These are phyloP conservation scores for Cyprinodon tularosa DNA, from an alignment of 2,113 vertebrate species.

Conservation along the genomic window DNA sequence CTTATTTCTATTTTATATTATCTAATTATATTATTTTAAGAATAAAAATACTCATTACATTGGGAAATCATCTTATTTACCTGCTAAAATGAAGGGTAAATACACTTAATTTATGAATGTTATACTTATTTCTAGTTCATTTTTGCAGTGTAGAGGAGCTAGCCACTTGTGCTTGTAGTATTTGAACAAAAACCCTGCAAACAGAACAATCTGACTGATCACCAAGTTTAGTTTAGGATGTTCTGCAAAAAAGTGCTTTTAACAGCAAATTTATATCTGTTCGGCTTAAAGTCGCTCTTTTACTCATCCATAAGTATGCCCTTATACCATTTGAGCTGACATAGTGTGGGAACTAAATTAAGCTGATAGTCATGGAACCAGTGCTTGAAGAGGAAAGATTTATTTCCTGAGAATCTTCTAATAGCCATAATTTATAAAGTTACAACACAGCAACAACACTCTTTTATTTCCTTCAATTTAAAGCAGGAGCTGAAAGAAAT, in stretches of 20 bases:
- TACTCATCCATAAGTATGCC: background rate
- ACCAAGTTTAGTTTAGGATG: background rate
- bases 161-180: too few species aligned
- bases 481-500: constrained; percentile 8
- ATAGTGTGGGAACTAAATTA: constrained; percentile 4
- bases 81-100: too few species aligned
- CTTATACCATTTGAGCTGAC: constrained; percentile 1
- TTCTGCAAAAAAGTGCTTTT: background rate
- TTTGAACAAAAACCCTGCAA: too few species aligned
- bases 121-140: too few species aligned
- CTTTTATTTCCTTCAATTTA: constrained; percentile 17
- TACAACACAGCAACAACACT: background rate
- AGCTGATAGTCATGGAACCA: constrained; percentile 1
- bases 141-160: too few species aligned
- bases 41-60: too few species aligned
- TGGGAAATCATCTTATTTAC: too few species aligned
- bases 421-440: background rate
- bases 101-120: too few species aligned
- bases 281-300: background rate
- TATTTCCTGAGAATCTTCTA: constrained; percentile 6
- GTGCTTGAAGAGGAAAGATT: constrained; percentile 14
- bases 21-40: too few species aligned
- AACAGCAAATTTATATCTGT: constrained; percentile 3
- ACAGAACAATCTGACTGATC: too few species aligned
- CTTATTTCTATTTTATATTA: too few species aligned